Evolutionary conservation across 2,113 vertebrate genomes (phyloP), one percentile per base, ranked within the genome.

Genomic region (Polypterus senegalus): DNA sequence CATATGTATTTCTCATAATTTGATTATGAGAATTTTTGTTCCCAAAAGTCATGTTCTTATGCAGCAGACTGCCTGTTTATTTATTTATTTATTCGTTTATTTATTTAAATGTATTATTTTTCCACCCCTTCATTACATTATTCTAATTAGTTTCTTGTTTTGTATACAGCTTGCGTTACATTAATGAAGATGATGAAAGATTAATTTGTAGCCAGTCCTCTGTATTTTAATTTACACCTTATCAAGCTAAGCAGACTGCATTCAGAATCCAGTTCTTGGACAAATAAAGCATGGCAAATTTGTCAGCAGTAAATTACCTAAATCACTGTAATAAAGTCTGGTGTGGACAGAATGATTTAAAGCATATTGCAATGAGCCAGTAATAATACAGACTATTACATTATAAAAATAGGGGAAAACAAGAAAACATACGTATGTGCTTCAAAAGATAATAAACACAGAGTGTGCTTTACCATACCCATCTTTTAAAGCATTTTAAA

Each of bases 171-270:
- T 59, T 46, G 46, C 62, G 53, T 52, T 64, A 11, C 43, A 57
- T 58, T 43, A 51, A 52, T 48, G 44, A 9, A 6, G 6, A 6
- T 58, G 62, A 51, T 58, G 47, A 57, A 64, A 44, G 27, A 49
- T 49, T 51, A 49, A 58, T 64, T 58, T 58, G 61, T 62, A 43
- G 43, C 47, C 9, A 6, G 49, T 62, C n/a, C 8, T 10, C 6
- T 7, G 51, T 46, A 62, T 54, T 64, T 51, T 58, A 58, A 64
- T 58, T 57, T 59, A 58, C 53, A 57, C 54, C 56, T 64, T 59
- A 58, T 64, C 62, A 58, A 64, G 9, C 27, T 10, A 52, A 58
- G 4, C 62, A 58, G 62, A 48, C 46, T 6, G 45, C 56, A 58
- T 64, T 58, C 44, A 44, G 27, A 57, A 58, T 51, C 58, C 55